These are phyloP conservation scores for Trachelus tabidus DNA, from an alignment of 2,888 invertebrate species.

Conservation along the genomic window DNA sequence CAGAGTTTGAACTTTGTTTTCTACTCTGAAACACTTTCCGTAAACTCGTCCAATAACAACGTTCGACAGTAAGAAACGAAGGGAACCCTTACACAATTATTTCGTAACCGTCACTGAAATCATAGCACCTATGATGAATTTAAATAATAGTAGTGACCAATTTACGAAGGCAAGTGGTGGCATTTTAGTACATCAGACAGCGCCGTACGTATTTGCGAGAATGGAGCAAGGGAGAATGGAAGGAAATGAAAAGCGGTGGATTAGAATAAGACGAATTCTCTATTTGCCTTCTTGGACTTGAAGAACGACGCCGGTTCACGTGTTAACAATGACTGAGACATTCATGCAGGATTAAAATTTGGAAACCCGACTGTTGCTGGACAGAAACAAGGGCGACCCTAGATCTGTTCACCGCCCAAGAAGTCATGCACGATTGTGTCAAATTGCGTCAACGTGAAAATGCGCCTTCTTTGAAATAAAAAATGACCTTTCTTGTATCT, in stretches of 20 bases:
- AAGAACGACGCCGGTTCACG: background rate
- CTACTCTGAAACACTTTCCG: constrained; percentile 27
- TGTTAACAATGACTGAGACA: background rate
- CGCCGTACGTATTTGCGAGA: constrained; percentile 33
- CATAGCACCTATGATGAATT: constrained; percentile 12
- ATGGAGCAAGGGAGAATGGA: background rate
- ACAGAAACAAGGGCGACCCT: background rate
- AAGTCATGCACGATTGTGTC: background rate
- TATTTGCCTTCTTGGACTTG: background rate
- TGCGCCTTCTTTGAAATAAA: background rate
- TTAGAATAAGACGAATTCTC: background rate
- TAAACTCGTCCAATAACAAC: constrained; percentile 10
- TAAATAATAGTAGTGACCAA: constrained; percentile 41
- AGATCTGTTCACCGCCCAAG: background rate
- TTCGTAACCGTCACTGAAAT: constrained; percentile 18
- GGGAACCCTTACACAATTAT: constrained; percentile 19
- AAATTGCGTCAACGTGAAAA: background rate
- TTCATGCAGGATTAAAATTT: background rate
- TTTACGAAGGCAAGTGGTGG: constrained; percentile 53
- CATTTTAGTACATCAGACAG: constrained; percentile 62
- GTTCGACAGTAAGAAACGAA: background rate
- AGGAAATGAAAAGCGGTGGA: background rate
- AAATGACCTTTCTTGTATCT: background rate
- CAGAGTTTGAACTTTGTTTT: constrained; percentile 41
- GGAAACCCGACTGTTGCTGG: background rate